Evolutionary conservation across 2,797 vertebrate genomes (phyloP).

Genomic region (Valencia hispanica): DNA sequence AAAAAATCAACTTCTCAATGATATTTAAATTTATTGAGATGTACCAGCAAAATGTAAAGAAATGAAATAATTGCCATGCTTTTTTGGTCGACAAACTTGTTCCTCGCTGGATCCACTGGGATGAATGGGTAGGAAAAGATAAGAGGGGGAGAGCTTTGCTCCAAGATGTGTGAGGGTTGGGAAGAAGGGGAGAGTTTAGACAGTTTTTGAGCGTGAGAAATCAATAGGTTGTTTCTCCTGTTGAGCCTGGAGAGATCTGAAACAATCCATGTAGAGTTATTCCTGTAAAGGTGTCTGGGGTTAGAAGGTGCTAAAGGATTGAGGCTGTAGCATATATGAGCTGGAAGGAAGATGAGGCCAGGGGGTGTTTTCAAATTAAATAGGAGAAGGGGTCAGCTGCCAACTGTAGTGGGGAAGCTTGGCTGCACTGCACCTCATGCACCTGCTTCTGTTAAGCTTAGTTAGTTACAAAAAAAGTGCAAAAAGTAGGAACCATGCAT

Average conservation of each 20-base stretch:
- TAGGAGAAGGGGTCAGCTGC: conserved; percentile 44
- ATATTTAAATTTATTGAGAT: background rate
- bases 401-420: conserved; percentile 72
- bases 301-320: conserved; percentile 73
- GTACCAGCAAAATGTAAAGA: conserved; percentile 32
- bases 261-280: conserved; percentile 28
- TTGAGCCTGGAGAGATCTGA: conserved; percentile 35
- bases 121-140: conserved; percentile 24
- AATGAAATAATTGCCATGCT: conserved; percentile 72
- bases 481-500: conserved; percentile 88
- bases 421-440: conserved; percentile 79
- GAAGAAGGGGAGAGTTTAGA: conserved; percentile 24
- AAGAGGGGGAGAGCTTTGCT: conserved; percentile 35
- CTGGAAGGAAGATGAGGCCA: conserved; percentile 3
- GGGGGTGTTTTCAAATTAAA: conserved; percentile 49
- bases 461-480: conserved; percentile 74
- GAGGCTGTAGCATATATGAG: conserved; percentile 62
- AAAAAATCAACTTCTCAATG: background rate
- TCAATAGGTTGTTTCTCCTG: conserved; percentile 60
- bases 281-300: conserved; percentile 54
- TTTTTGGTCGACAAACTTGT: conserved; percentile 36
- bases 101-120: conserved; percentile 45
- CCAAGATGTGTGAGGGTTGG: conserved; percentile 22
- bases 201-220: conserved; percentile 35
- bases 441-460: conserved; percentile 68